These are phyloP conservation scores for Bruchidius siliquastri DNA, from an alignment of 2,888 invertebrate species.

Conservation along the genomic window DNA sequence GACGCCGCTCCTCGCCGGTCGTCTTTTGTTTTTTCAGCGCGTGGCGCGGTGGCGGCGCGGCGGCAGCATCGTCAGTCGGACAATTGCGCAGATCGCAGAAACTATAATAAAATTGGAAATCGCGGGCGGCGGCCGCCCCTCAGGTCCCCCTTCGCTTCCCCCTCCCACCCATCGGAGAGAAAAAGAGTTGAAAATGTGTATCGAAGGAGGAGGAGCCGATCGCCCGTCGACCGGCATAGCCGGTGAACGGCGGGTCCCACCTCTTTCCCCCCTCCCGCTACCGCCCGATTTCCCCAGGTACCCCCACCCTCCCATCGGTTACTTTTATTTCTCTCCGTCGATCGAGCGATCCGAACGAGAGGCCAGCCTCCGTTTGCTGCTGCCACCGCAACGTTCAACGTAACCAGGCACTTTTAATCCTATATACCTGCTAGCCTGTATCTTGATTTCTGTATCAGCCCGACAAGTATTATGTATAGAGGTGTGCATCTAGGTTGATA, in stretches of 20 bases:
- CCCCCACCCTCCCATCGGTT: not conserved
- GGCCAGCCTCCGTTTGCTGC: not conserved
- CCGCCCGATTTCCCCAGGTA: not conserved
- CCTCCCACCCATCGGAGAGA: constrained; percentile 4
- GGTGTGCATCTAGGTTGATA: no score
- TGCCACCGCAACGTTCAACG: not conserved
- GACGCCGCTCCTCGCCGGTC: not conserved
- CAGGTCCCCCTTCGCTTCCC: not conserved
- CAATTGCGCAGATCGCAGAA: constrained; percentile 29
- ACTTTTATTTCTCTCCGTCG: not conserved
- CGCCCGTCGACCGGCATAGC: not conserved
- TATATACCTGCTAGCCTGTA: not conserved
- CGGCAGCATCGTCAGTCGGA: constrained; percentile 15
- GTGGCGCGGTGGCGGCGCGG: constrained; percentile 21
- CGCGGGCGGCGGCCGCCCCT: constrained; percentile 21
- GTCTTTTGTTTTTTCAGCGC: constrained; percentile 5
- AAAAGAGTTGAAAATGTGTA: constrained; percentile 16
- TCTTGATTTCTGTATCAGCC: not conserved
- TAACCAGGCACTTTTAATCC: not conserved
- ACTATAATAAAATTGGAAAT: constrained; percentile 45
- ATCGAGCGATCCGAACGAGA: not conserved
- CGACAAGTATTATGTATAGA: not conserved
- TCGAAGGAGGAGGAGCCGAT: constrained; percentile 11
- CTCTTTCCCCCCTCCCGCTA: not conserved
- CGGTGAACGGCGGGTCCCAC: not conserved